Evolutionary conservation across 2,113 vertebrate genomes (phyloP).

Genomic region (Aplodontia rufa): DNA sequence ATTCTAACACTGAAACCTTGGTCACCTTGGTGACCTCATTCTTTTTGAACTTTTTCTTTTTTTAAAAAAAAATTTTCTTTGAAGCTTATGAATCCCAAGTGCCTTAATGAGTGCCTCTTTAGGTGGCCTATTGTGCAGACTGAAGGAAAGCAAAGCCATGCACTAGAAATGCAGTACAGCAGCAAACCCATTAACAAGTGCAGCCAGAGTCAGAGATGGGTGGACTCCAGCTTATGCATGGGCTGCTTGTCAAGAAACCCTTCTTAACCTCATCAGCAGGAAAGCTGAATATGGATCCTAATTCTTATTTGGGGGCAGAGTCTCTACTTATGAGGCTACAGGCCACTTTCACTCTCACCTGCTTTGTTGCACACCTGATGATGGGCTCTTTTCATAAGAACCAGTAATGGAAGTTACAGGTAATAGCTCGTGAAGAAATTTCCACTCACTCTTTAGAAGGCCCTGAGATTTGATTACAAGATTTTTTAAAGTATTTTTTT

Average conservation of each 20-base stretch:
- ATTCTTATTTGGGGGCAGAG: background rate
- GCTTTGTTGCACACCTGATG: background rate
- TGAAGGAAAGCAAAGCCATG: conserved; percentile 44
- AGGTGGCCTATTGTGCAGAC: background rate
- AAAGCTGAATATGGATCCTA: background rate
- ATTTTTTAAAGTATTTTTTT: background rate
- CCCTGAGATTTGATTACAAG: background rate
- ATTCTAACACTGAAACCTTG: background rate
- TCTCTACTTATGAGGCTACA: background rate
- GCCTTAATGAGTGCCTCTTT: conserved; percentile 57
- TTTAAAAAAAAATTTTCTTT: conserved; percentile 41
- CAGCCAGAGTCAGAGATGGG: background rate
- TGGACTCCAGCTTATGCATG: background rate
- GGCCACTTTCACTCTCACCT: background rate
- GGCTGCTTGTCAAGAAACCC: background rate
- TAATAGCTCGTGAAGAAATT: background rate
- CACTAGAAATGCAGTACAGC: conserved; percentile 10
- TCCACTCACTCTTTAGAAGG: background rate
- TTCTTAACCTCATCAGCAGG: background rate
- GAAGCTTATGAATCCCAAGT: conserved; percentile 52
- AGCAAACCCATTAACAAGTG: conserved; percentile 35
- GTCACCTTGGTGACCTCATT: conserved; percentile 63
- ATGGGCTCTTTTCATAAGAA: background rate
- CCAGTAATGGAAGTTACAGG: background rate
- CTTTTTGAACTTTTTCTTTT: conserved; percentile 32